Base-by-base conservation (phyloP, 2,797 vertebrate genomes). In the Arctocebus calabarensis region DNA sequence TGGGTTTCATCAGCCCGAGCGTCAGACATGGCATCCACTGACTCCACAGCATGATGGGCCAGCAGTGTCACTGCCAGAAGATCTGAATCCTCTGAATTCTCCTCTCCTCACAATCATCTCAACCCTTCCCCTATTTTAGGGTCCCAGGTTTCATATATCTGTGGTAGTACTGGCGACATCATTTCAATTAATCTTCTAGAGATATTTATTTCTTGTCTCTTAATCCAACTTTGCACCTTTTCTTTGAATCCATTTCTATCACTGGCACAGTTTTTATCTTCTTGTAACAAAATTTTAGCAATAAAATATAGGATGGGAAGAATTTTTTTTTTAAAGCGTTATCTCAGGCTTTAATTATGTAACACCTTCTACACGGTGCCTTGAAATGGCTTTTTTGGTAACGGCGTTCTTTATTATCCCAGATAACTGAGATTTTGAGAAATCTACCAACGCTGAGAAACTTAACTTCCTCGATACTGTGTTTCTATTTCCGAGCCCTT, bases 351-450 rank as follows among this genome's bases (percentile, higher is more conserved):
- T 1, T 45, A 59, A 45, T 64, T 74, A n/a, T 57, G 29, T 84
- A 95, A 78, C 32, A 61, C 7, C 32, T 64, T 27, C 4, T 7
- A 55, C 32, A 74, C 3, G 57, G 37, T 48, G 12, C 19, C 70
- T 94, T 82, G 3, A 14, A 48, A 20, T 52, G 55, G n/a, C 48
- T 9, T 45, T 83, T 86, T 86, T 74, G 83, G 19, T n/a, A 79
- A 73, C 48, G 25, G 11, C 75, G 6, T n/a, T 29, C 37, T 5
- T 8, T 57, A 32, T 55, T 75, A 88, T 40, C 11, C 6, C 52
- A 79, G n/a, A 23, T 77, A 78, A 62, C 1, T 55, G 37, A 91
- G 61, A 88, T 84, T 90, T 90, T 89, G 27, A 96, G 74, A 89
- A 91, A 25, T 4, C 8, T 74, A 68, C 27, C 37, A 70, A 68